Conservation (phyloP, 2,113 vertebrate species). For the Pygoscelis adeliae region DNA sequence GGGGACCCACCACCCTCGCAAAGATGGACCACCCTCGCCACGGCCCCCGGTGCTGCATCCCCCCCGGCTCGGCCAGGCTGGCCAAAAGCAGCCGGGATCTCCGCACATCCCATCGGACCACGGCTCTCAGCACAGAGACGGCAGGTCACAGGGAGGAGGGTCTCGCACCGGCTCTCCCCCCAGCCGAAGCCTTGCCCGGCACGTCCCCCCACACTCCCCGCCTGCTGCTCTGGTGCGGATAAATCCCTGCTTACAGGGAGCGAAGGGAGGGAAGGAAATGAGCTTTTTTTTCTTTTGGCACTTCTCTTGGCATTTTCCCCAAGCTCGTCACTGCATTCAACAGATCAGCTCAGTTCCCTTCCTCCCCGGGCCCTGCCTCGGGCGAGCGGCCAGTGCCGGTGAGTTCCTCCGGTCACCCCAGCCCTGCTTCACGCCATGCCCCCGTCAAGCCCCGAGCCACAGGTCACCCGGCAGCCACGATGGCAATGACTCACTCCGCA, state of each 20-base stretch:
- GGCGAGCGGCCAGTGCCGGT: rapidly evolving
- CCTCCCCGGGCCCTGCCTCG: background rate
- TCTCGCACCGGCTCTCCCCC: rapidly evolving
- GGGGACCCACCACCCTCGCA: background rate
- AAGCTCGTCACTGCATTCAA: slow-evolving; percentile 8
- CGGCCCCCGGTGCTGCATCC: background rate
- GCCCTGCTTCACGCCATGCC: background rate
- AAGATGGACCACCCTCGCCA: rapidly evolving
- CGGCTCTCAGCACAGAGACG: rapidly evolving
- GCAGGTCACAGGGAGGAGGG: background rate
- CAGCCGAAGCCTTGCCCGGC: background rate
- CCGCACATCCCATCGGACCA: background rate
- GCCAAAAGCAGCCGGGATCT: background rate
- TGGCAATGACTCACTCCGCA: slow-evolving; percentile 22
- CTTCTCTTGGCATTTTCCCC: background rate
- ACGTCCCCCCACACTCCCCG: rapidly evolving
- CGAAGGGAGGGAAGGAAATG: background rate
- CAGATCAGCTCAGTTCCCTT: background rate
- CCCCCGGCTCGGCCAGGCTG: background rate
- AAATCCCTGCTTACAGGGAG: background rate
- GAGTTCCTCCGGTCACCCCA: background rate
- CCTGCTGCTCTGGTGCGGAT: background rate
- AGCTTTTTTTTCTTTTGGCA: background rate
- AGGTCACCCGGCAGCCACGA: background rate
- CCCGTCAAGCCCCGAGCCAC: background rate